Evolutionary conservation across 1,140 invertebrate genomes (phyloP).

Genomic region (Nixonia krombeini): DNA sequence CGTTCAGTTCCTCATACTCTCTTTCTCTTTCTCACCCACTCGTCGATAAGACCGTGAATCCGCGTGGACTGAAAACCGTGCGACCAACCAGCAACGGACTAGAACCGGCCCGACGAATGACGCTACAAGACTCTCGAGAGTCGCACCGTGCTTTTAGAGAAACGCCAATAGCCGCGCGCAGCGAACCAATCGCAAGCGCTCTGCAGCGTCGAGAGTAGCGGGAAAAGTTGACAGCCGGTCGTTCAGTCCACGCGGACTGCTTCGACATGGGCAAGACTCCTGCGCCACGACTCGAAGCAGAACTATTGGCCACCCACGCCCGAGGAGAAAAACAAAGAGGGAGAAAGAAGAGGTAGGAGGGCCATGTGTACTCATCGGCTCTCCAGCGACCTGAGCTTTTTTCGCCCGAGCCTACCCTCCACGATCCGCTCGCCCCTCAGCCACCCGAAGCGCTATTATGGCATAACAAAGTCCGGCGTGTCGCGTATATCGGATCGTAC

Average conservation of each 20-base stretch:
- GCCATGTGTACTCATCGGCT: constrained; percentile 41
- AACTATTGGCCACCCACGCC: constrained; percentile 71
- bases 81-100: not conserved
- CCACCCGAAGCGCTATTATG: constrained; percentile 58
- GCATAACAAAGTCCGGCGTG: constrained; percentile 68
- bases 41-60: constrained; percentile 39
- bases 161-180: not conserved
- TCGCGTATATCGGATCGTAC: constrained; percentile 63
- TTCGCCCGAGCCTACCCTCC: constrained; percentile 41
- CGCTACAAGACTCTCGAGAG: not conserved
- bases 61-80: constrained; percentile 59
- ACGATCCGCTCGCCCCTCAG: constrained; percentile 5
- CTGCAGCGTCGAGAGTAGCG: not conserved
- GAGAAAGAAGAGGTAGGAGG: constrained; percentile 28
- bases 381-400: constrained; percentile 54
- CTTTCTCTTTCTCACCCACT: constrained; percentile 9
- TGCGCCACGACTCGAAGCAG: constrained; percentile 54
- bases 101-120: not conserved
- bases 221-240: constrained; percentile 23
- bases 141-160: not conserved
- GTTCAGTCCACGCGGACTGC: constrained; percentile 60
- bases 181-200: constrained; percentile 44
- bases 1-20: no score
- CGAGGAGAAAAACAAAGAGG: constrained; percentile 57
- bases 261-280: no score